Evolutionary conservation across 1,140 invertebrate genomes (phyloP), one percentile per base, ranked within the genome.

Genomic region (Pemphigus obesinymphae): DNA sequence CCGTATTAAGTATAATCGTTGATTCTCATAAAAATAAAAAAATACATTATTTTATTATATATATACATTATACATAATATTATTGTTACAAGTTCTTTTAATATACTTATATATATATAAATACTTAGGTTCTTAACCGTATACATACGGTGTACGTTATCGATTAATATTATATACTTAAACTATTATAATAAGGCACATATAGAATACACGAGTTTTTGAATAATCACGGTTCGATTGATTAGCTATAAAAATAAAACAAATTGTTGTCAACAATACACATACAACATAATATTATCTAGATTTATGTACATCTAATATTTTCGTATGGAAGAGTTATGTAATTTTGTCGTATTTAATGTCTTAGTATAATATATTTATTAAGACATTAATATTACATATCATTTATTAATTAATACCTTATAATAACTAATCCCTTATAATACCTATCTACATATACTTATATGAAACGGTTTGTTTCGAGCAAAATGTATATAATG

Each of bases 311-410:
- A 78, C 29, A 55, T 6, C 4, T 78, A 78, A 34, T 11, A 45
- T 45, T 45, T 11, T 43, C 20, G 10, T 29, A 61, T 80, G 76
- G 76, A 80, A 80, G 76, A 80, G 13, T 43, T 45, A 43, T 31
- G 76, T 3, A 11, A 80, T 80, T 80, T 80, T 80, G 76, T 63
- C 58, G 37, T 78, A 40, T 10, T 29, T 45, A 45, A n/a, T n/a
- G n/a, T n/a, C n/a, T n/a, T n/a, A n/a, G n/a, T n/a, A n/a, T n/a
- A n/a, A n/a, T n/a, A n/a, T n/a, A n/a, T n/a, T n/a, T n/a, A n/a
- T n/a, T n/a, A n/a, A n/a, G n/a, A n/a, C n/a, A n/a, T n/a, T n/a
- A n/a, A n/a, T n/a, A n/a, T n/a, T n/a, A n/a, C n/a, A n/a, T n/a
- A n/a, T n/a, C n/a, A n/a, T n/a, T n/a, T n/a, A n/a, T n/a, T n/a